These are phyloP conservation scores for Liodrosophila aerea DNA, from an alignment of 2,888 invertebrate genomes.

Conservation along the genomic window DNA sequence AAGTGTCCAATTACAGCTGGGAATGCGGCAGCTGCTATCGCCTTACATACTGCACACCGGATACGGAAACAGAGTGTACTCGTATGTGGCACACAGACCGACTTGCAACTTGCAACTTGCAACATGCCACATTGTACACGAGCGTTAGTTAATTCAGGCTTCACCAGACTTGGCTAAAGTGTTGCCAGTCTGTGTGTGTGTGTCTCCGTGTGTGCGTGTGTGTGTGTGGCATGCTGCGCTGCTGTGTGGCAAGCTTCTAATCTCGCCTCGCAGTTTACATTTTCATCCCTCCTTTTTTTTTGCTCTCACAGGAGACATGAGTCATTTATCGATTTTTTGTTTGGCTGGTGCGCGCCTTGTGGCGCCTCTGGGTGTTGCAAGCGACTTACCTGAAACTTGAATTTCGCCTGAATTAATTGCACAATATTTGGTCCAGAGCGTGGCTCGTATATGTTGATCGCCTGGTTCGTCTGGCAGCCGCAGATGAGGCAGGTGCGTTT, in stretches of 20 bases:
- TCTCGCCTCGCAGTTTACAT: conserved; percentile 22
- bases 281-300: conserved; percentile 69
- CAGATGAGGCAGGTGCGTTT: conserved; percentile 82
- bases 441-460: conserved; percentile 82
- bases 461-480: conserved; percentile 82
- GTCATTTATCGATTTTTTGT: conserved; percentile 74
- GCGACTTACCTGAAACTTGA: conserved; percentile 81
- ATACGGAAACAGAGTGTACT: conserved; percentile 60
- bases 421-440: conserved; percentile 82
- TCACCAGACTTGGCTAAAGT: too few species aligned
- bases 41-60: conserved; percentile 47
- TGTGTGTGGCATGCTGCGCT: conserved; percentile 41
- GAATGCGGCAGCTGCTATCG: conserved; percentile 61
- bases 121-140: neutral
- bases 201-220: conserved; percentile 31
- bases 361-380: neutral
- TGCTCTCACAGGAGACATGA: conserved; percentile 65
- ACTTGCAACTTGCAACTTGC: conserved; percentile 11
- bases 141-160: too few species aligned
- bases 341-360: conserved; percentile 3
- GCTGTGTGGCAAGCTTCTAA: conserved; percentile 8
- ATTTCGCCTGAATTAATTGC: conserved; percentile 82
- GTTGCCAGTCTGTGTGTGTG: neutral
- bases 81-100: conserved; percentile 27
- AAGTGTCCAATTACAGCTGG: conserved; percentile 62